Conservation (phyloP, 2,113 vertebrate genomes). For the Anhinga anhinga region DNA sequence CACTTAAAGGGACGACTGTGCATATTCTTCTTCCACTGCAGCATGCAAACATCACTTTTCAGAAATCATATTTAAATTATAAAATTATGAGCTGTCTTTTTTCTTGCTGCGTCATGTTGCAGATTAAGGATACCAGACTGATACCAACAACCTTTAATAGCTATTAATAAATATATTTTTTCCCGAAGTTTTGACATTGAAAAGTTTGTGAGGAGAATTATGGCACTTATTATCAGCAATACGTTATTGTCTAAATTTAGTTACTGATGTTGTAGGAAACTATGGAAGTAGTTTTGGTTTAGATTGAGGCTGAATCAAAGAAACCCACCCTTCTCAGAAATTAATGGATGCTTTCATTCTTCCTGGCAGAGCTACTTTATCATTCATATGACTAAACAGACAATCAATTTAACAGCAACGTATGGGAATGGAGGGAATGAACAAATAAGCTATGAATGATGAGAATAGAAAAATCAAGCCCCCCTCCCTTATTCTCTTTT, state of each 20-base stretch:
- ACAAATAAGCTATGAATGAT: constrained; percentile 97
- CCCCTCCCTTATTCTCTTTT: constrained; percentile 83
- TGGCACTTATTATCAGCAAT: constrained; percentile 23
- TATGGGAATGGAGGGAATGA: constrained; percentile 92
- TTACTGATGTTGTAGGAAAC: constrained; percentile 45
- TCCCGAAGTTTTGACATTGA: constrained; percentile 46
- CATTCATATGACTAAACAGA: constrained; percentile 96
- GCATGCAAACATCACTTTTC: rapidly evolving
- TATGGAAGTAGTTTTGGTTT: constrained; percentile 47
- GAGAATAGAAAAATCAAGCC: constrained; percentile 90
- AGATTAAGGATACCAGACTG: neutral
- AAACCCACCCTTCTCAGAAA: constrained; percentile 77
- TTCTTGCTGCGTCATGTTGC: neutral
- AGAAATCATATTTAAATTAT: neutral
- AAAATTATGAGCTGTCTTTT: neutral
- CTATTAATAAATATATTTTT: constrained; percentile 9
- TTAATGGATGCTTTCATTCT: constrained; percentile 83
- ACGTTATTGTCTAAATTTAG: constrained; percentile 38
- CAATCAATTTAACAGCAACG: constrained; percentile 95
- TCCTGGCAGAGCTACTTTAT: constrained; percentile 86
- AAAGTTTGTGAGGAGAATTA: constrained; percentile 46
- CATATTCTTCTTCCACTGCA: rapidly evolving
- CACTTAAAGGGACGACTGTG: neutral
- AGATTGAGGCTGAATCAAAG: constrained; percentile 58
- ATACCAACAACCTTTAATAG: neutral